A percentile compares a stretch with the other conserved stretches of the same genome.
These are phyloP conservation scores for Ispidina lecontei DNA, from an alignment of 2,797 vertebrate species.

Conservation along the genomic window DNA sequence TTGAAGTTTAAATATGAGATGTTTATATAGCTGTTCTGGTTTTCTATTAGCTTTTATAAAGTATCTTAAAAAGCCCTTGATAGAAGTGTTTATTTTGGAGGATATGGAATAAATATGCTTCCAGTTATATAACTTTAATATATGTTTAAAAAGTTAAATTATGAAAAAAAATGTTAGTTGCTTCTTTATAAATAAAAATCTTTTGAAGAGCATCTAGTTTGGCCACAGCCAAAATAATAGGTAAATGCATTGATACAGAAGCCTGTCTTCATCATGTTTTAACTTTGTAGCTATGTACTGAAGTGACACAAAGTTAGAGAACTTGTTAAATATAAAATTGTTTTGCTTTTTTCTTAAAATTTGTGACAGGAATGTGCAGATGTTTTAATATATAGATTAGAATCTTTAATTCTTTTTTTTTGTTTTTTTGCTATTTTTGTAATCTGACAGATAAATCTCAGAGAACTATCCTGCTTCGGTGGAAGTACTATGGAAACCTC, in stretches of 20 bases:
- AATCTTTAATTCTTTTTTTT: conserved; percentile 28
- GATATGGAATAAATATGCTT: conserved; percentile 74
- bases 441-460: conserved; percentile 37
- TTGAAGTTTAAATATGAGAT: conserved; percentile 77
- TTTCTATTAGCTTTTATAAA: conserved; percentile 82
- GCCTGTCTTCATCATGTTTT: conserved; percentile 63
- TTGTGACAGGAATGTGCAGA: conserved; percentile 75
- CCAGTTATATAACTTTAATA: conserved; percentile 78
- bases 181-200: conserved; percentile 70
- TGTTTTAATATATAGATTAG: conserved; percentile 78
- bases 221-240: conserved; percentile 67
- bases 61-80: conserved; percentile 69
- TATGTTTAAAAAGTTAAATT: conserved; percentile 76
- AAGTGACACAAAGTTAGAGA: conserved; percentile 56
- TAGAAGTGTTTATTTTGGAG: conserved; percentile 82
- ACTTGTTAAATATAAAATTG: conserved; percentile 69
- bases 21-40: conserved; percentile 77
- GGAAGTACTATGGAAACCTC: conserved; percentile 4
- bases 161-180: conserved; percentile 62
- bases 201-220: conserved; percentile 75
- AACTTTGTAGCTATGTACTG: conserved; percentile 52
- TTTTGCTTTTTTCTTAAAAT: conserved; percentile 62
- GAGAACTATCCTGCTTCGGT: conserved; percentile 20
- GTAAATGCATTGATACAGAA: conserved; percentile 56
- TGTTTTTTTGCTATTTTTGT: conserved; percentile 44